phyloP scores from a whole-genome alignment of 1,140 invertebrate genomes.

The Wiebesia pumilae region DNA sequence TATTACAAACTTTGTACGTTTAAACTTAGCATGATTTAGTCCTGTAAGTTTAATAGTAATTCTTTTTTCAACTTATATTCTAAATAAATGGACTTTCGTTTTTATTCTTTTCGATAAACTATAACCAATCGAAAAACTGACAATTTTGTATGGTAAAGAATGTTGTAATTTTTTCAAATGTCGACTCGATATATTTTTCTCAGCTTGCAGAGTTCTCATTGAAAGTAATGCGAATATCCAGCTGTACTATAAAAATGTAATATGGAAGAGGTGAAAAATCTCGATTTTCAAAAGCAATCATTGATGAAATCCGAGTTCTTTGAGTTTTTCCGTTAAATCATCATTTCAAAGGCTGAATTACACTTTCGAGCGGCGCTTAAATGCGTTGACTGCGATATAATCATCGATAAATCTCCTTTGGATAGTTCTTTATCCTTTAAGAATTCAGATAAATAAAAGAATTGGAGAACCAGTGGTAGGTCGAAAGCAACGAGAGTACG shows the following conservation, averaged over 20 bases:
- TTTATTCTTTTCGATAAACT: background rate
- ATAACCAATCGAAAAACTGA: background rate
- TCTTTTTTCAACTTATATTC: background rate
- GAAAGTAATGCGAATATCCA: background rate
- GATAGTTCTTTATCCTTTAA: background rate
- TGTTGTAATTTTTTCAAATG: background rate
- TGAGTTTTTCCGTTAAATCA: background rate
- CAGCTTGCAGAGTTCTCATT: background rate
- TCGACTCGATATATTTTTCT: background rate
- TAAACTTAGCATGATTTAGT: too few species aligned
- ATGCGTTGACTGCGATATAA: slow-evolving; percentile 1
- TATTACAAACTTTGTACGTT: too few species aligned
- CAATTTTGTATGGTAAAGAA: background rate
- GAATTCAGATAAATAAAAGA: background rate
- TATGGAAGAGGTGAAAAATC: background rate
- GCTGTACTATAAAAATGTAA: background rate
- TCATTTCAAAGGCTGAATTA: background rate
- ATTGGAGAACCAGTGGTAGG: background rate
- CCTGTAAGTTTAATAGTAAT: too few species aligned
- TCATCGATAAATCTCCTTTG: background rate
- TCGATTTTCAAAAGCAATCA: background rate
- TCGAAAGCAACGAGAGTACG: background rate
- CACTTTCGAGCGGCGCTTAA: background rate
- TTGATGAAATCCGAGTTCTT: background rate
- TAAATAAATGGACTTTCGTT: background rate